These are phyloP conservation scores for Psittacus erithacus DNA, from an alignment of 2,113 vertebrate genomes.

Conservation along the genomic window DNA sequence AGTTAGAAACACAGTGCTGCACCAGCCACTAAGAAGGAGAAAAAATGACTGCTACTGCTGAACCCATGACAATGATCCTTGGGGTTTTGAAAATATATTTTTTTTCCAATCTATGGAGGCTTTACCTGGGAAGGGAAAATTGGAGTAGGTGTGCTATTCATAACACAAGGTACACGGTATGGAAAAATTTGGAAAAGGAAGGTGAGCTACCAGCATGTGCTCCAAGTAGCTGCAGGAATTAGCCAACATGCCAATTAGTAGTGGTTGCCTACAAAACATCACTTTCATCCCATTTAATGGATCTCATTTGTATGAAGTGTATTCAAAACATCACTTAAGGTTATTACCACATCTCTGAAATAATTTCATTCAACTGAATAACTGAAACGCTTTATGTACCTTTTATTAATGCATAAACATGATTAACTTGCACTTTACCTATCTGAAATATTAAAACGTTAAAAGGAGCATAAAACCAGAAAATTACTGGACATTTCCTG, in stretches of 20 bases:
- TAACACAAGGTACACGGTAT: not conserved
- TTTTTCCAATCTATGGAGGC: not conserved
- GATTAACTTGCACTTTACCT: constrained; percentile 57
- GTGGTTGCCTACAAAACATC: not conserved
- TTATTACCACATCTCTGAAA: constrained; percentile 54
- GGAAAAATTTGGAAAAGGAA: not conserved
- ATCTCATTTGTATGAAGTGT: constrained; percentile 40
- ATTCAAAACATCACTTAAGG: constrained; percentile 63
- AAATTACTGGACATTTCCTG: constrained; percentile 48
- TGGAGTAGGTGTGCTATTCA: not conserved
- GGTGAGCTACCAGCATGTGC: not conserved
- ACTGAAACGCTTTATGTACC: constrained; percentile 23
- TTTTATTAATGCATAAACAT: constrained; percentile 64
- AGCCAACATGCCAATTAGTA: not conserved
- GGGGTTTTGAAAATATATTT: not conserved
- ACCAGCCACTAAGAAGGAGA: too few species aligned
- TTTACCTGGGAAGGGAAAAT: not conserved
- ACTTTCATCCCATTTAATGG: constrained; percentile 12
- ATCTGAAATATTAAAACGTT: constrained; percentile 39
- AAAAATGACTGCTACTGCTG: too few species aligned
- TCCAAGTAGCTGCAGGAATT: constrained; percentile 5
- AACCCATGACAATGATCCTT: too few species aligned
- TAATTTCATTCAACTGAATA: constrained; percentile 38
- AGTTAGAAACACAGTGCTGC: too few species aligned
- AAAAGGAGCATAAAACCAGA: constrained; percentile 44